These are phyloP conservation scores for Melipona quadrifasciata DNA, from an alignment of 1,140 invertebrate genomes.

Conservation along the genomic window DNA sequence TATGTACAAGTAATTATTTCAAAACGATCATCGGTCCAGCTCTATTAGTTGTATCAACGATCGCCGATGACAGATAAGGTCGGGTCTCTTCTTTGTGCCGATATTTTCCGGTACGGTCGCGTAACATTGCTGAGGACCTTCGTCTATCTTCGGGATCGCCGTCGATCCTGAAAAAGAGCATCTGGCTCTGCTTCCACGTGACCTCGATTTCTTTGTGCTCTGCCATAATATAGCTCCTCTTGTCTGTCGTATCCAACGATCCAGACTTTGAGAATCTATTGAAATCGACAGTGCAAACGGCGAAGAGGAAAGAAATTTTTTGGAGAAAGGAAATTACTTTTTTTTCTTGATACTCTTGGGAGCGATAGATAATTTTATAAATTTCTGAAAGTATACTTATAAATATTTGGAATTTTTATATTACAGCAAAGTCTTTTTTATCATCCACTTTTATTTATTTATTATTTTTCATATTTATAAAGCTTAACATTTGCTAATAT, in stretches of 20 bases:
- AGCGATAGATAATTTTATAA: neutral
- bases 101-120: slow-evolving; percentile 63
- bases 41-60: slow-evolving; percentile 69
- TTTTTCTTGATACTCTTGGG: no score
- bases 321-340: no score
- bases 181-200: slow-evolving; percentile 73
- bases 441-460: neutral
- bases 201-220: slow-evolving; percentile 58
- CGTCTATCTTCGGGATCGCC: slow-evolving; percentile 56
- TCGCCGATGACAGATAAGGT: slow-evolving; percentile 69
- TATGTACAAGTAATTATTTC: slow-evolving; percentile 70
- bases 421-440: neutral
- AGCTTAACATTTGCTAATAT: no score
- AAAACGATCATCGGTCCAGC: slow-evolving; percentile 67
- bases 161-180: slow-evolving; percentile 78
- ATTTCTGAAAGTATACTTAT: neutral
- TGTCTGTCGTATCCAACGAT: slow-evolving; percentile 42
- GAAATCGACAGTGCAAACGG: slow-evolving; percentile 3
- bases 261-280: slow-evolving; percentile 2
- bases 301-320: neutral
- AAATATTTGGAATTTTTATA: neutral
- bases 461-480: no score
- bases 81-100: slow-evolving; percentile 62
- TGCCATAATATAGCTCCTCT: neutral
- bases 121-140: slow-evolving; percentile 44